Conservation (phyloP, 2,797 vertebrate genomes). For the Meriones psammophilus region DNA sequence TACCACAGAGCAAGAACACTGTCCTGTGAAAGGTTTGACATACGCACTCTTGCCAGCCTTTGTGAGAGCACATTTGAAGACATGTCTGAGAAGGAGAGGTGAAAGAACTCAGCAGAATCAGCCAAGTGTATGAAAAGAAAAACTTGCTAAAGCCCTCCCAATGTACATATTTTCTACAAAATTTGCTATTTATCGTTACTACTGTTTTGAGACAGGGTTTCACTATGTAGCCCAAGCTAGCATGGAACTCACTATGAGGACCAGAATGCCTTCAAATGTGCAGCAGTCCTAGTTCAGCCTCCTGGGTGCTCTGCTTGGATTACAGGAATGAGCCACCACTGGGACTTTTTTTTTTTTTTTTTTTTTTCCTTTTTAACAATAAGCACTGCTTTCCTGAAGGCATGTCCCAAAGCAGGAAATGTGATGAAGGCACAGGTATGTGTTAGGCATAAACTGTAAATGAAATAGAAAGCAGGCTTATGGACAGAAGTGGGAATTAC, state of each 20-base stretch:
- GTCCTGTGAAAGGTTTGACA: slow-evolving; percentile 19
- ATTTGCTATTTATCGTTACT: background rate
- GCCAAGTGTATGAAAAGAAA: background rate
- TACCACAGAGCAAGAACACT: slow-evolving; percentile 75
- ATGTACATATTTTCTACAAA: background rate
- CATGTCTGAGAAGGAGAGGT: background rate
- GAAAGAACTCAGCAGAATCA: background rate
- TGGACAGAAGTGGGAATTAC: slow-evolving; percentile 13
- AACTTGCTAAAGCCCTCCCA: background rate
- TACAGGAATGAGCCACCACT: too few species aligned
- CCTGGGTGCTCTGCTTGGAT: background rate
- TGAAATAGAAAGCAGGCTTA: background rate
- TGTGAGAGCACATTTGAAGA: background rate
- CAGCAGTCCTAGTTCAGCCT: background rate
- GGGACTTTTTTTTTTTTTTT: too few species aligned
- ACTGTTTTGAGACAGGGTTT: background rate
- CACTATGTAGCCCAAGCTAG: background rate
- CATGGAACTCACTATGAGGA: background rate
- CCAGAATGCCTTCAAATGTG: background rate
- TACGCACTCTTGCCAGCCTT: background rate
- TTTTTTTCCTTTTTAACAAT: background rate
- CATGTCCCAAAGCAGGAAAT: background rate
- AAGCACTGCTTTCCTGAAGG: background rate
- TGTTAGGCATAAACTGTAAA: background rate
- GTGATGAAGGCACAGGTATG: background rate